These are phyloP conservation scores for Malurus cyaneus DNA, from an alignment of 2,113 vertebrate species.

Conservation along the genomic window DNA sequence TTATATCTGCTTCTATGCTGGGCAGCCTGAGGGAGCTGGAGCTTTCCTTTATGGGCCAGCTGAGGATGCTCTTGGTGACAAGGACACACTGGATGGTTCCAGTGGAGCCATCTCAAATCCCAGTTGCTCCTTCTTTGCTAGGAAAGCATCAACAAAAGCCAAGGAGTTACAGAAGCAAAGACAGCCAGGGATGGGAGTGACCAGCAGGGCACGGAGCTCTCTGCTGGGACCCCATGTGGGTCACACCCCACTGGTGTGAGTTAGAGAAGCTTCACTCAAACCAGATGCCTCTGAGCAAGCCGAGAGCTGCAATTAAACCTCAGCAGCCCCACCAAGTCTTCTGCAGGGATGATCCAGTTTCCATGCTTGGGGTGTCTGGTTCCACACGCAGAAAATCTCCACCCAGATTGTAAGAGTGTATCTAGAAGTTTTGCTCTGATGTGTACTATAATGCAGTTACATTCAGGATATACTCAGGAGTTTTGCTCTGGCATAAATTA, in stretches of 20 bases:
- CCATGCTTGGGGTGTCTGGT: neutral
- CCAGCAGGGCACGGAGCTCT: neutral
- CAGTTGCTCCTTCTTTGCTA: neutral
- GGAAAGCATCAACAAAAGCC: neutral
- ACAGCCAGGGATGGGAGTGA: fast-evolving
- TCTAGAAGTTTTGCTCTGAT: neutral
- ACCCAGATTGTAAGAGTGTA: neutral
- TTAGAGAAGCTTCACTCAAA: conserved; percentile 6
- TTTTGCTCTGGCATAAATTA: neutral
- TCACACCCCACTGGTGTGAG: neutral
- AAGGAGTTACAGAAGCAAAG: neutral
- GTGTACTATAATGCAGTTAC: neutral
- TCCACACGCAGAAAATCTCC: neutral
- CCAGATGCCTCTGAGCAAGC: conserved; percentile 21
- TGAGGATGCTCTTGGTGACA: neutral
- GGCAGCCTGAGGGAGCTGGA: neutral
- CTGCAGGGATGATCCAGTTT: neutral
- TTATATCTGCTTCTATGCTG: neutral
- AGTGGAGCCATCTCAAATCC: neutral
- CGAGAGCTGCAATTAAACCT: neutral
- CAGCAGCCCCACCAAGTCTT: neutral
- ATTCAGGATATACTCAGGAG: neutral
- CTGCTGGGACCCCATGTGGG: neutral
- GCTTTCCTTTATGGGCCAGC: neutral
- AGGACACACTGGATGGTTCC: neutral